Conservation (phyloP, 92 coral and sea anemone genomes). For the Epizoanthus ramosus region DNA sequence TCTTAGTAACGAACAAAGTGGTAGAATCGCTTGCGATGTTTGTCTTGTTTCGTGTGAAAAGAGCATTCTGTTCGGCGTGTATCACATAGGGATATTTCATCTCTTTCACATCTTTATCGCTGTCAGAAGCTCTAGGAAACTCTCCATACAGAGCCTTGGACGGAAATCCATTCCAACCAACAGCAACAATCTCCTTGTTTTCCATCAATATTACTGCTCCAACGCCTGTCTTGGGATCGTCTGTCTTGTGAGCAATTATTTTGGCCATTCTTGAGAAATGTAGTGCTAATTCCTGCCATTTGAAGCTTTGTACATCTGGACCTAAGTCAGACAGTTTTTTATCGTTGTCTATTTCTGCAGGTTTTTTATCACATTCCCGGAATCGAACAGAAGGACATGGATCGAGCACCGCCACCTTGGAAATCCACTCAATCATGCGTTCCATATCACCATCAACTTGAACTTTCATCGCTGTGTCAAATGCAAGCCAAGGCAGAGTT, state of each 20-base stretch:
- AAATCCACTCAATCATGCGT: conserved; percentile 68
- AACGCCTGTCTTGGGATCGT: conserved; percentile 91
- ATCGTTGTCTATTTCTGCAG: background rate
- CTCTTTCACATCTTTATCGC: conserved; percentile 18
- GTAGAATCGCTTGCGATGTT: conserved; percentile 51
- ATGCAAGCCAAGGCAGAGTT: conserved; percentile 71
- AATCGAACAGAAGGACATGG: conserved; percentile 24
- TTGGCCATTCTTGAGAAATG: conserved; percentile 68
- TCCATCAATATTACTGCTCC: conserved; percentile 77
- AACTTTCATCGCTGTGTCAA: conserved; percentile 42
- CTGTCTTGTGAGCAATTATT: conserved; percentile 76
- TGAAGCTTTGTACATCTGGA: background rate
- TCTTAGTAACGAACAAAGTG: conserved; percentile 73
- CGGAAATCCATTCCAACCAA: conserved; percentile 95
- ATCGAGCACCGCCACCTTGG: conserved; percentile 42
- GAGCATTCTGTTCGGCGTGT: conserved; percentile 91
- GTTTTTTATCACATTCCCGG: background rate
- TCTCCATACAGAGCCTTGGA: conserved; percentile 86
- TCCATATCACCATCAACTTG: conserved; percentile 53
- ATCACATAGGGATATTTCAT: conserved; percentile 74
- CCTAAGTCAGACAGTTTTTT: background rate
- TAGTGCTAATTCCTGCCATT: conserved; percentile 52
- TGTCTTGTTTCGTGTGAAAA: conserved; percentile 62
- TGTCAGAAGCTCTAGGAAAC: conserved; percentile 73
- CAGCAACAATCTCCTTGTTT: conserved; percentile 60